Base-by-base conservation (phyloP, 2,888 invertebrate species). In the Gasteruption jaculator region DNA sequence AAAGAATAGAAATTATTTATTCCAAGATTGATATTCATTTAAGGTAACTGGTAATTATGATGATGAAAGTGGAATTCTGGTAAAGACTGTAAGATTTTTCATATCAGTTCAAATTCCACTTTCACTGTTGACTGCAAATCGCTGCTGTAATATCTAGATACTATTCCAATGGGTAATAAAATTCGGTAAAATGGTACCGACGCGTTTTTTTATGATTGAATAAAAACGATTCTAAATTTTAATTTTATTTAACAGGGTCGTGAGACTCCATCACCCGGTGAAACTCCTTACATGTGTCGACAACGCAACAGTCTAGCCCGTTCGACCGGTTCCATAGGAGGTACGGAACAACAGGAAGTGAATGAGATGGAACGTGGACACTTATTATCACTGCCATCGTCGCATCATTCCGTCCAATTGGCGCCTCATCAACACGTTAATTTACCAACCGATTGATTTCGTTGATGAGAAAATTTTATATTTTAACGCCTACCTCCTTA, bases 201-300 rank as follows among this genome's bases (percentile, higher is more conserved):
- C n/a, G n/a, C n/a, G n/a, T n/a, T n/a, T n/a, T n/a, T n/a, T n/a
- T n/a, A n/a, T n/a, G n/a, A n/a, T n/a, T n/a, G n/a, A n/a, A n/a
- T n/a, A n/a, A n/a, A n/a, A n/a, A n/a, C 31, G 20, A 42, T 38
- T 38, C 38, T 38, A 42, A 11, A 41, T 32, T 43, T 43, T 41
- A 31, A 16, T 41, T 15, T 21, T 1, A 27, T 34, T 26, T n/a
- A n/a, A 30, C 54, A 79, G 78, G 79, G 78, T 50, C 74, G 77
- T 50, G 79, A 79, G 46, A 77, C 85, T 39, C 85, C 87, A 11
- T 87, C 89, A 5, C 88, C 88, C 8, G 80, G 81, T 37, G 83
- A 83, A 55, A 86, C 88, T 14, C 88, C 89, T 24, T 89, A 86
- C 67, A 73, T 87, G 68, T 88, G 88, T 68, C 79, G 90, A 41